A percentile compares a stretch with the other conserved stretches of the same genome.
These are phyloP conservation scores for Caenorhabditis sp. DNA, from an alignment of 2,888 invertebrate genomes.

Conservation along the genomic window DNA sequence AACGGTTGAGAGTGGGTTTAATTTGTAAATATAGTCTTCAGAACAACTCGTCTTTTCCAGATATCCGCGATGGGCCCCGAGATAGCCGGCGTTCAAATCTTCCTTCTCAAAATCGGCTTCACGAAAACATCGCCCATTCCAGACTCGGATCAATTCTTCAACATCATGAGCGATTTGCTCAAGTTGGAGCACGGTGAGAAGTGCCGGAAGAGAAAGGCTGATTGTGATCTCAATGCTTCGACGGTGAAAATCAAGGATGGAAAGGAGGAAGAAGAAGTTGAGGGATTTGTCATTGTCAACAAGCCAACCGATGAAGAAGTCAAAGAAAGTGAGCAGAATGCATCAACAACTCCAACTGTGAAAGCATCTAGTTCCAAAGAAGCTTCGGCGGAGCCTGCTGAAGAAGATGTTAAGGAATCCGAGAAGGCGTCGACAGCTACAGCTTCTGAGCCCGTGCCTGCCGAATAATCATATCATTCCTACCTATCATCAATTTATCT, in stretches of 20 bases:
- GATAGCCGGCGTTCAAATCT: conserved; percentile 77
- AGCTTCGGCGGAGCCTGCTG: background rate
- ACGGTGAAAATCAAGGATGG: conserved; percentile 53
- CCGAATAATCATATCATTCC: conserved; percentile 20
- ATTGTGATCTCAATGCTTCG: conserved; percentile 58
- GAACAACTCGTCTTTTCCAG: conserved; percentile 38
- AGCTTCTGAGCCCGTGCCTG: background rate
- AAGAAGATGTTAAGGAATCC: background rate
- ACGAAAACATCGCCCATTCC: conserved; percentile 60
- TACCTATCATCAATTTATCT: background rate
- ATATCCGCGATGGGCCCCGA: conserved; percentile 79
- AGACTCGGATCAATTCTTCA: conserved; percentile 56
- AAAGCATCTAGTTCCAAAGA: background rate
- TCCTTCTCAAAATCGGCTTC: conserved; percentile 75
- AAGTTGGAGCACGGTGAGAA: conserved; percentile 62
- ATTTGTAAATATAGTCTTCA: background rate
- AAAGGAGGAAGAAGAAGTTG: conserved; percentile 48
- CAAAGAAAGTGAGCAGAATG: background rate
- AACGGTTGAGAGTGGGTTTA: conserved; percentile 69
- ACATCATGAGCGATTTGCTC: conserved; percentile 56
- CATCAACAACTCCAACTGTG: background rate
- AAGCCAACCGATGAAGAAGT: conserved; percentile 49
- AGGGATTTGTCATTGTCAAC: conserved; percentile 57
- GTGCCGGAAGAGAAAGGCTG: conserved; percentile 61
- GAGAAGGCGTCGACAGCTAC: background rate